Conservation (phyloP, 2,888 invertebrate genomes). For the Ecdyonurus torrentis region DNA sequence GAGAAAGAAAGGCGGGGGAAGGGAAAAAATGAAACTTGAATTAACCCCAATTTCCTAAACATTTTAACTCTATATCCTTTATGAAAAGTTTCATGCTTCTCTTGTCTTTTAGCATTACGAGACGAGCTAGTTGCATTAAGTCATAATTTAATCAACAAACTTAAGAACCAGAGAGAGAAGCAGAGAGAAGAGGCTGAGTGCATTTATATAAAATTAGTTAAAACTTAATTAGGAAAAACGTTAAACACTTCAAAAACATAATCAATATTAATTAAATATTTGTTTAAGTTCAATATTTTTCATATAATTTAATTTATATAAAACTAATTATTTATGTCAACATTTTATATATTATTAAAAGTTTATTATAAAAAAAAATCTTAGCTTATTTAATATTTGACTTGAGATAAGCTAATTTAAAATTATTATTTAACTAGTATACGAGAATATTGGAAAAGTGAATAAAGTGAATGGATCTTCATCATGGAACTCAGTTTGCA, state of each 20-base stretch:
- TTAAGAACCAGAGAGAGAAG: too few species aligned
- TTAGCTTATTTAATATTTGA: too few species aligned
- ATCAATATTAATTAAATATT: not conserved
- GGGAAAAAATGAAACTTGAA: not conserved
- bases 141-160: not conserved
- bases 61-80: not conserved
- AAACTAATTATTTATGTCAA: too few species aligned
- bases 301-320: too few species aligned
- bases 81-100: not conserved
- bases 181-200: not conserved
- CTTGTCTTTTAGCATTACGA: not conserved
- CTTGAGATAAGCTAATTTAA: too few species aligned
- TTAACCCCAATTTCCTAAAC: not conserved
- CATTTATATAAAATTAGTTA: not conserved
- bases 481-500: too few species aligned
- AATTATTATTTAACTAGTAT: too few species aligned
- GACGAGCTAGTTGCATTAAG: not conserved
- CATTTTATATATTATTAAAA: too few species aligned
- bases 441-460: too few species aligned
- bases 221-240: not conserved
- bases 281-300: not conserved
- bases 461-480: too few species aligned
- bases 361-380: too few species aligned
- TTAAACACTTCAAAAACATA: not conserved
- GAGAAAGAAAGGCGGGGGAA: not conserved